Evolutionary conservation across 1,140 invertebrate genomes (phyloP), one percentile per base, ranked within the genome.

Genomic region (Brachystomella parvula): DNA sequence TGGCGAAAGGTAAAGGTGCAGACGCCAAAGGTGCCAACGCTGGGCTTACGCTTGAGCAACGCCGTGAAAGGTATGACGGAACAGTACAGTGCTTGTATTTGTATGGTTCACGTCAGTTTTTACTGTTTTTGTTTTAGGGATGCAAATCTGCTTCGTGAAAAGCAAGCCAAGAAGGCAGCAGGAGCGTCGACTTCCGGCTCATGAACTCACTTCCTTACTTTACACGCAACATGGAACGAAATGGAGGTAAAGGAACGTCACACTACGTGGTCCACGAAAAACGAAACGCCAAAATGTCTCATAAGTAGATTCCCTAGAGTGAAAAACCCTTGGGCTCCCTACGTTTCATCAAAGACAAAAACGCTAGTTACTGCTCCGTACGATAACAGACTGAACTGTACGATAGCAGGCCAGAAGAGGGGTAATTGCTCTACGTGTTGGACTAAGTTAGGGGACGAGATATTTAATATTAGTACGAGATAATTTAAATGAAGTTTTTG

Each of bases 101-200:
- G 47, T 12, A 33, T 32, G 49, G 21, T 1, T 0, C 17, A 30
- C 29, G 21, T 64, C 3, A 35, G 29, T 74, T 72, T 75, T 67
- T 72, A 70, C 66, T 73, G 68, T 81, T 81, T 61, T 56, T 61
- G 47, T 75, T 76, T 53, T 74, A 89, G 89, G 75, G 89, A 91
- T 83, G 89, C 89, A 33, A 87, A 90, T 75, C 71, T 86, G 71
- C 89, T 90, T 87, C 78, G 88, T 75, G 85, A 89, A 75, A 91
- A 91, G 78, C 88, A 90, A 69, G 53, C 61, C n/a, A n/a, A n/a
- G n/a, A n/a, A n/a, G n/a, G 15, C 15, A 59, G 61, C 72, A 73
- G 32, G 60, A 70, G 31, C 53, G 35, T 28, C 12, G 3, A 1
- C 1, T 29, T 2, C 2, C 9, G 39, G 39, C 9, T n/a, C 9